Evolutionary conservation across 2,113 vertebrate genomes (phyloP), one percentile per base, ranked within the genome.

Genomic region (Petromus typicus): DNA sequence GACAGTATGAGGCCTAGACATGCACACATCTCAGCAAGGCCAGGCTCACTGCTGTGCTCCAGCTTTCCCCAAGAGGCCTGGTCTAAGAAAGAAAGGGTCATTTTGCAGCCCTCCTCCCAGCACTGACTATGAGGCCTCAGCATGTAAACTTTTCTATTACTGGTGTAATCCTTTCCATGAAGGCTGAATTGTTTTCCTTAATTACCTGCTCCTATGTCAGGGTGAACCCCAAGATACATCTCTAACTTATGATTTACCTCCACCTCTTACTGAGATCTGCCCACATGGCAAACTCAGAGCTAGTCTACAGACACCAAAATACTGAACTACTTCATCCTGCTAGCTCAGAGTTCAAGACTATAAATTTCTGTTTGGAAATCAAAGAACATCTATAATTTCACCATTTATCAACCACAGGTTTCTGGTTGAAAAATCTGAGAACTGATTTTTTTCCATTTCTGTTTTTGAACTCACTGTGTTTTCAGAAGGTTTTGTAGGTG

Each of bases 1-100:
- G 10, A n/a, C 64, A n/a, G 17, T 0, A 20, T 12, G 51, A n/a
- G 43, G 23, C 43, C 6, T 1, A 5, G 51, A 27, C 4, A 1
- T 23, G 43, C 10, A 5, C 1, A 1, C 66, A 1, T 45, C n/a
- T 61, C 56, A 4, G 7, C 48, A 30, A 57, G 16, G 43, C 23
- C 14, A 51, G 25, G 2, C 23, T 80, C 17, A 0, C 17, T 3
- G 3, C 37, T 48, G 0, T 18, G 54, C 20, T 56, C 56, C 48
- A 1, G 9, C 3, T 11, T 2, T 27, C 13, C 40, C 56, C 45
- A 18, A 1, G 12, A 64, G 11, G 34, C n/a, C 64, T 27, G 8
- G 17, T 32, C n/a, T 54, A 25, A 59, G n/a, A 20, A 59, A 51
- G 32, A 40, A 7, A 9, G 0, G 2, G 45, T 57, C 54, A 16